A percentile compares a stretch with the other conserved stretches of the same genome.
phyloP scores from a whole-genome alignment of 2,888 invertebrate species.

The Rotaria sp. region DNA sequence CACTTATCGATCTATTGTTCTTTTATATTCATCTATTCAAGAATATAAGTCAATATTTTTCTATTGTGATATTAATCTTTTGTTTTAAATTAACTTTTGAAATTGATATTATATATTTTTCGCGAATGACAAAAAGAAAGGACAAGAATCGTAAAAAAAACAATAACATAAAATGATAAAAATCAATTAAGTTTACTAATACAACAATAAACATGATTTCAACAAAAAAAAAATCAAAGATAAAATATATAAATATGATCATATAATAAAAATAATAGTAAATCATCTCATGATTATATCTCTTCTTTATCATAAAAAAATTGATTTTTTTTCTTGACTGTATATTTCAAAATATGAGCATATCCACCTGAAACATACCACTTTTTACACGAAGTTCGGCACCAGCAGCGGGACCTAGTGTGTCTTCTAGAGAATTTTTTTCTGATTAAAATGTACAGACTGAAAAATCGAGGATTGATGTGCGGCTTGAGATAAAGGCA shows the following conservation, averaged over 20 bases:
- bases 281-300: background rate
- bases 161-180: background rate
- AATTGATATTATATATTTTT: background rate
- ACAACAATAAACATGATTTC: background rate
- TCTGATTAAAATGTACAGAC: no score
- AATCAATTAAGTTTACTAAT: background rate
- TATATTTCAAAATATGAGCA: no score
- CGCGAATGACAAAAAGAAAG: background rate
- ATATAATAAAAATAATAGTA: background rate
- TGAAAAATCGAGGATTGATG: no score
- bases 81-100: background rate
- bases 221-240: background rate
- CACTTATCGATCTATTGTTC: no score
- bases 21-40: background rate
- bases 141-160: no score
- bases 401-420: no score
- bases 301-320: background rate
- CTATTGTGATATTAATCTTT: background rate
- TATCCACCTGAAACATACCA: no score
- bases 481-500: no score
- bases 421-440: no score
- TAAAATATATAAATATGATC: background rate
- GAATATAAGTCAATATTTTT: background rate
- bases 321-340: background rate
- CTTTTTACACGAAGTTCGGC: no score